phyloP scores from a whole-genome alignment of 2,113 vertebrate species.

The Catharus bicknelli region DNA sequence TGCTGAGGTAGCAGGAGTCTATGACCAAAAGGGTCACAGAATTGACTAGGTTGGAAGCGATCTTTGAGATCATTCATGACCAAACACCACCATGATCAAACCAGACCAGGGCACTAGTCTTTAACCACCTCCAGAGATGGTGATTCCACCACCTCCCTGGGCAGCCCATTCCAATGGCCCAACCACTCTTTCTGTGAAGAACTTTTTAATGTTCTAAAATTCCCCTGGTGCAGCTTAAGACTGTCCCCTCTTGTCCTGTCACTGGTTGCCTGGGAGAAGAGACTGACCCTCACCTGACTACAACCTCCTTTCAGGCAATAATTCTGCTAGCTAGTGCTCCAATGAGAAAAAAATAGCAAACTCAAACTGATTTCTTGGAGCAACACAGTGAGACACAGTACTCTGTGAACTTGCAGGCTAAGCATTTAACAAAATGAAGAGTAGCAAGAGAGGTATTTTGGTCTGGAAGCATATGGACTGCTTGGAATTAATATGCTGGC shows the following conservation, averaged over 20 bases:
- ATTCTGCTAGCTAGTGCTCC: background rate
- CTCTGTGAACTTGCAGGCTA: background rate
- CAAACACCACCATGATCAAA: background rate
- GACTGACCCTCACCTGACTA: background rate
- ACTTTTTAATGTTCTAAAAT: background rate
- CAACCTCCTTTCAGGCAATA: background rate
- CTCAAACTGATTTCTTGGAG: background rate
- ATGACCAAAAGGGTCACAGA: background rate
- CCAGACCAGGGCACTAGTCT: background rate
- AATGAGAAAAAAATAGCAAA: background rate
- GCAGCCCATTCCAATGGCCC: background rate
- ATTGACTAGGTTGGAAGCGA: background rate
- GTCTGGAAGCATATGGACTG: background rate
- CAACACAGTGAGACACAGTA: background rate
- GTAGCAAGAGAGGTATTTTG: background rate
- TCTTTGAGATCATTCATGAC: background rate
- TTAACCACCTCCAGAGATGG: background rate
- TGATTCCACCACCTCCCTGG: background rate
- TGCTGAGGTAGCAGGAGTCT: background rate
- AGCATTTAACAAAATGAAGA: background rate
- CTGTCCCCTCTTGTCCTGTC: background rate
- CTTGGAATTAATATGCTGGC: conserved; percentile 14
- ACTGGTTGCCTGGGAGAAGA: background rate
- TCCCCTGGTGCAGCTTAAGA: background rate
- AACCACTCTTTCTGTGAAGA: background rate